phyloP scores from a whole-genome alignment of 2,113 vertebrate genomes.

The Antechinus stuartii region DNA sequence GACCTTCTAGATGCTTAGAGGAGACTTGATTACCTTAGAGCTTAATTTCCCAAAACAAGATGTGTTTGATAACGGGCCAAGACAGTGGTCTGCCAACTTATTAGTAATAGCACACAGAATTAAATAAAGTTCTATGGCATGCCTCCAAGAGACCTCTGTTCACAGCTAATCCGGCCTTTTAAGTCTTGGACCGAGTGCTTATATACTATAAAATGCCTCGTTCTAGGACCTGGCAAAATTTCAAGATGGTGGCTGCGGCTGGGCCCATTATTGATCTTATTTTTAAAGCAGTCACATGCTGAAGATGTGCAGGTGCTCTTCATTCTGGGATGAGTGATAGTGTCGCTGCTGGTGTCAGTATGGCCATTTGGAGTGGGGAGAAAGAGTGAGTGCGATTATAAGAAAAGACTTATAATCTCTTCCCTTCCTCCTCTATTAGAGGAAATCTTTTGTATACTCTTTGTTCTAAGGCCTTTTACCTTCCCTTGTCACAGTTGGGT shows the following conservation, averaged over 20 bases:
- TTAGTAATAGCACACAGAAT: constrained; percentile 4
- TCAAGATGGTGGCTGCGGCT: not conserved
- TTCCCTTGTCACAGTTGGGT: not conserved
- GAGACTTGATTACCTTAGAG: constrained; percentile 21
- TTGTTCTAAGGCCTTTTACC: constrained; percentile 9
- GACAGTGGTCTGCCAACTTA: not conserved
- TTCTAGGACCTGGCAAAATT: constrained; percentile 1
- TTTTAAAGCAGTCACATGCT: not conserved
- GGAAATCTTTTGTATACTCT: constrained; percentile 3
- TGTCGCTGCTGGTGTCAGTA: not conserved
- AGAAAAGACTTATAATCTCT: not conserved
- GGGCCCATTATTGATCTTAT: not conserved
- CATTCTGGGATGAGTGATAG: not conserved
- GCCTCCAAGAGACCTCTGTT: constrained; percentile 9
- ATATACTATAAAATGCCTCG: constrained; percentile 25
- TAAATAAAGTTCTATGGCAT: not conserved
- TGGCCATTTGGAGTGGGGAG: not conserved
- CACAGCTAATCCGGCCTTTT: constrained; percentile 28
- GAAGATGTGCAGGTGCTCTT: not conserved
- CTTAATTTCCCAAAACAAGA: not conserved
- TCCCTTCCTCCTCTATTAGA: not conserved
- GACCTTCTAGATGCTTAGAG: constrained; percentile 25
- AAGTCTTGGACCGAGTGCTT: constrained; percentile 1
- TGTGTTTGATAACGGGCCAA: constrained; percentile 45
- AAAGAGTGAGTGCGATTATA: not conserved